Percentiles rank a stretch among this genome's conserved stretches.
Conservation (phyloP, 2,797 vertebrate species). For the Ataeniobius toweri region DNA sequence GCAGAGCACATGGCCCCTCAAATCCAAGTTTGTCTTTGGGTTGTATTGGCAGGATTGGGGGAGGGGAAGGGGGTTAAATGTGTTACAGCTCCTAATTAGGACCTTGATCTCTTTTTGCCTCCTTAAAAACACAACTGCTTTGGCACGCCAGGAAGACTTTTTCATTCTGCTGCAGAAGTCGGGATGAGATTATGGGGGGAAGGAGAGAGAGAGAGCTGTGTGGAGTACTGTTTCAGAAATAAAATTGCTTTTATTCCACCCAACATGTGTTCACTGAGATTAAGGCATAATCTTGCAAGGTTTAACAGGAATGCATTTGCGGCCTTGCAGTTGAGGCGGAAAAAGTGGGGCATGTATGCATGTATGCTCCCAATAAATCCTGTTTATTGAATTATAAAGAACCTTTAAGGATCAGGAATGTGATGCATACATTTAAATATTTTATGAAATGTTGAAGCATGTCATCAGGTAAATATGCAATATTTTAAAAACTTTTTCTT, state of each 20-base stretch:
- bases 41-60: slow-evolving; percentile 43
- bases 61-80: slow-evolving; percentile 60
- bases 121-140: slow-evolving; percentile 59
- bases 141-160: slow-evolving; percentile 64
- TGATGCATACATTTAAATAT: slow-evolving; percentile 82
- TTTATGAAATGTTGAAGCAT: slow-evolving; percentile 75
- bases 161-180: slow-evolving; percentile 72
- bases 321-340: slow-evolving; percentile 79
- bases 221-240: slow-evolving; percentile 86
- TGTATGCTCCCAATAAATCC: slow-evolving; percentile 75
- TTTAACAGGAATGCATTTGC: slow-evolving; percentile 83
- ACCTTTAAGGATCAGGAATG: slow-evolving; percentile 85
- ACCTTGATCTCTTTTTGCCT: slow-evolving; percentile 57
- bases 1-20: slow-evolving; percentile 74
- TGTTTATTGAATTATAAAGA: slow-evolving; percentile 90
- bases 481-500: slow-evolving; percentile 53
- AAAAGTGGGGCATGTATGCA: slow-evolving; percentile 76
- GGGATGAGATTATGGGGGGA: slow-evolving; percentile 78
- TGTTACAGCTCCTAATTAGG: slow-evolving; percentile 58
- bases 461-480: slow-evolving; percentile 37
- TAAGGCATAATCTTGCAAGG: slow-evolving; percentile 86
- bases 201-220: slow-evolving; percentile 64
- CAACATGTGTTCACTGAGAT: slow-evolving; percentile 91
- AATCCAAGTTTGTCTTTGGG: slow-evolving; percentile 79
- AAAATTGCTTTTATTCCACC: slow-evolving; percentile 94